phyloP scores from a whole-genome alignment of 1,140 invertebrate genomes.

The Hormaphis cornu region DNA sequence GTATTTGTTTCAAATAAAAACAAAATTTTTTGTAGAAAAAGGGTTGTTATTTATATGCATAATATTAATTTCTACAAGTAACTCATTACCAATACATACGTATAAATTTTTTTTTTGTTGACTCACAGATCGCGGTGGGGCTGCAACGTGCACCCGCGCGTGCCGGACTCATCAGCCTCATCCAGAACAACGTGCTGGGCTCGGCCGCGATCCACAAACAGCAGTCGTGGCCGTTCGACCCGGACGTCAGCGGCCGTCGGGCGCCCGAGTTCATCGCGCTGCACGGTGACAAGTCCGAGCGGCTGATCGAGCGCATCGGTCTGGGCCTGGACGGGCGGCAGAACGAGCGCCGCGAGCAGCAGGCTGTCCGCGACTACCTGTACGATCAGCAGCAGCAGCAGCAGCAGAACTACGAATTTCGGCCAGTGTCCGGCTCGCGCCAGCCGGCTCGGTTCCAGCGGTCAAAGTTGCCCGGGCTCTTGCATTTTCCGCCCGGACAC shows the following conservation, averaged over 20 bases:
- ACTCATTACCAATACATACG: too few relatives aligned
- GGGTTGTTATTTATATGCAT: too few relatives aligned
- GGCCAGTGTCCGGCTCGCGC: too few relatives aligned
- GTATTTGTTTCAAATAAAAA: too few relatives aligned
- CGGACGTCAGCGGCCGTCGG: conserved; percentile 33
- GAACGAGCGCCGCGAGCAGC: conserved; percentile 34
- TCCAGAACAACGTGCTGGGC: conserved; percentile 35
- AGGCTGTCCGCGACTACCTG: conserved; percentile 34
- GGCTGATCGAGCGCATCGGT: conserved; percentile 37
- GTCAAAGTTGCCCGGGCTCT: too few relatives aligned
- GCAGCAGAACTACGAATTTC: background rate
- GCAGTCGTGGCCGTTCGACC: conserved; percentile 38
- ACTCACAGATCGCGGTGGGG: too few relatives aligned
- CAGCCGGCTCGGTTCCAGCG: too few relatives aligned
- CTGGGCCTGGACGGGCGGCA: conserved; percentile 36
- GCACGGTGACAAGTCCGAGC: conserved; percentile 35
- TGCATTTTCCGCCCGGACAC: too few relatives aligned
- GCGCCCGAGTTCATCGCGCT: conserved; percentile 35
- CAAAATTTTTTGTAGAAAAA: too few relatives aligned
- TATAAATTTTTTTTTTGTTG: too few relatives aligned
- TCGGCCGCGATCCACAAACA: conserved; percentile 28
- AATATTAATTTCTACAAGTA: too few relatives aligned
- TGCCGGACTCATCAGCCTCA: background rate
- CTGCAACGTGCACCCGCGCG: background rate
- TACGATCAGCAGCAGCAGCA: conserved; percentile 18